Conservation (phyloP, 2,797 vertebrate species). For the Astyanax mexicanus region DNA sequence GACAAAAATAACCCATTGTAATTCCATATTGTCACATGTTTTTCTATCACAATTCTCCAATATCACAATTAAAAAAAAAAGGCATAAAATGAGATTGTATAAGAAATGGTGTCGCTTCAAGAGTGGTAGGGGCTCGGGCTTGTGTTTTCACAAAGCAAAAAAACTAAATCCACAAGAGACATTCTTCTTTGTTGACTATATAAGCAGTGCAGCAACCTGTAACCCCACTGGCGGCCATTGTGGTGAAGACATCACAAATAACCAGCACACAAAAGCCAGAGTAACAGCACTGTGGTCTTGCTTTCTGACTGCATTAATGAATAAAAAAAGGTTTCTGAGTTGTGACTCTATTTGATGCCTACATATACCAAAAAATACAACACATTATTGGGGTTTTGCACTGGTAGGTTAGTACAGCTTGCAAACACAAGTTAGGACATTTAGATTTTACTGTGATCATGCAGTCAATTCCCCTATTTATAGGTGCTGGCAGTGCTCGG, state of each 20-base stretch:
- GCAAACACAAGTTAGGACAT: neutral
- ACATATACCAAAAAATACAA: neutral
- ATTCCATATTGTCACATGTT: too few species aligned
- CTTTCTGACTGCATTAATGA: neutral
- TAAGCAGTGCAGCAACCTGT: neutral
- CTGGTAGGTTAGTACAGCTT: slow-evolving; percentile 5
- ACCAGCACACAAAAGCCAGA: neutral
- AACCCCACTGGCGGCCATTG: neutral
- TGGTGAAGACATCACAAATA: neutral
- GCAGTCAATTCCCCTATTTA: slow-evolving; percentile 7
- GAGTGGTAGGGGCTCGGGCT: neutral
- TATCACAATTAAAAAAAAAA: too few species aligned
- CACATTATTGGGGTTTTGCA: neutral
- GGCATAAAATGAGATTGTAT: neutral
- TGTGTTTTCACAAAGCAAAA: slow-evolving; percentile 4
- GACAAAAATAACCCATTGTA: neutral
- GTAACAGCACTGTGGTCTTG: neutral
- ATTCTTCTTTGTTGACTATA: neutral
- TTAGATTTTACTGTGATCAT: slow-evolving; percentile 21
- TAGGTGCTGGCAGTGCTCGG: neutral
- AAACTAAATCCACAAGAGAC: neutral
- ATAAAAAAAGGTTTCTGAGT: neutral
- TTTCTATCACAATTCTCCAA: neutral
- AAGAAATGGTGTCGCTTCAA: neutral
- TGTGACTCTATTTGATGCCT: neutral